These are phyloP conservation scores for Eulemur albifrons DNA, from an alignment of 2,797 vertebrate genomes.

Conservation along the genomic window DNA sequence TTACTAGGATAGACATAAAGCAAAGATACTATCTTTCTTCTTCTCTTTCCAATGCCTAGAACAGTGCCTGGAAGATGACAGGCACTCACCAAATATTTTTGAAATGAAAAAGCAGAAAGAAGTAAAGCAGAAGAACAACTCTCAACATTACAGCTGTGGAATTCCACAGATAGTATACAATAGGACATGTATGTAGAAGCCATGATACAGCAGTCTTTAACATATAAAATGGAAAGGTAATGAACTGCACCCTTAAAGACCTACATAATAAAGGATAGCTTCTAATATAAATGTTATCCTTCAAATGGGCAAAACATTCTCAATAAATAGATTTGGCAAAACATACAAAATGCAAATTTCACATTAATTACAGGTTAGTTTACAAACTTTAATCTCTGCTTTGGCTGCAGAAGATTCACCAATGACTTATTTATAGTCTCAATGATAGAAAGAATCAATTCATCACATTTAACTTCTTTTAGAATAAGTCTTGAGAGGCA, in stretches of 20 bases:
- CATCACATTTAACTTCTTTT: not conserved
- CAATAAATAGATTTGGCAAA: not conserved
- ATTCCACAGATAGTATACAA: not conserved
- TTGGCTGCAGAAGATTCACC: not conserved
- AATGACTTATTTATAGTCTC: not conserved
- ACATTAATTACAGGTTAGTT: not conserved
- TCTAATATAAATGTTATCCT: not conserved
- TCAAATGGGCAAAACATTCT: not conserved
- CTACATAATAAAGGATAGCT: not conserved
- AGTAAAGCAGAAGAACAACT: not conserved
- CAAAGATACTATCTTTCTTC: not conserved
- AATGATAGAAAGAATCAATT: not conserved
- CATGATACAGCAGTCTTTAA: not conserved
- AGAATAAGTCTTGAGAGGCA: not conserved
- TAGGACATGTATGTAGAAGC: not conserved
- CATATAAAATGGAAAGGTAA: not conserved
- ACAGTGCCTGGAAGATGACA: not conserved
- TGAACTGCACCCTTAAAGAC: not conserved
- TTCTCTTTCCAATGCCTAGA: not conserved
- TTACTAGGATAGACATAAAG: not conserved
- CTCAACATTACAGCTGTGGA: not conserved
- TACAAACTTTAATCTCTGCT: not conserved
- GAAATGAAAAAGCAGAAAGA: constrained; percentile 6
- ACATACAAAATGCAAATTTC: not conserved
- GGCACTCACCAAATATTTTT: not conserved